Evolutionary conservation across 2,113 vertebrate genomes (phyloP).

Genomic region (Ciconia boyciana): DNA sequence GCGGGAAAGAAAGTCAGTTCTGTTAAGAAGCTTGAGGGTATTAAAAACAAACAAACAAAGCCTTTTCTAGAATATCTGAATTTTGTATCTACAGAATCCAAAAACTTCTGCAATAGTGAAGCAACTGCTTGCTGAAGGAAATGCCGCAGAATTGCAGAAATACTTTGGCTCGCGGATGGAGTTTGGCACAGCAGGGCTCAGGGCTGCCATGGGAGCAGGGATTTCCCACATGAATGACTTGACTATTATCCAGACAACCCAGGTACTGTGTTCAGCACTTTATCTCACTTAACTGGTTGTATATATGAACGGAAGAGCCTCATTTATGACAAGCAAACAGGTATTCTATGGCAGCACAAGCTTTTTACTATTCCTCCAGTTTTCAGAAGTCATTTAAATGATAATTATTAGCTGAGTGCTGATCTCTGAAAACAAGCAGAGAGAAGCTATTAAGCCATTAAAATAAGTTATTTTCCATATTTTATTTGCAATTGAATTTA

Average conservation of each 20-base stretch:
- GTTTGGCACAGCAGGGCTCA: constrained; percentile 94
- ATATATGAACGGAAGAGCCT: neutral
- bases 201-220: constrained; percentile 92
- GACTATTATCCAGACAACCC: constrained; percentile 96
- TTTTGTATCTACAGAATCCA: constrained; percentile 79
- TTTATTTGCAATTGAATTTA: neutral
- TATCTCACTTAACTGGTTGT: neutral
- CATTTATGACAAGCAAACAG: neutral
- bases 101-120: constrained; percentile 82
- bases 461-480: neutral
- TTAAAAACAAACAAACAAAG: neutral
- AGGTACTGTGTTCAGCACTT: constrained; percentile 61
- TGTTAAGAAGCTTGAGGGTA: neutral
- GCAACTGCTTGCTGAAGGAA: constrained; percentile 75
- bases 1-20: neutral
- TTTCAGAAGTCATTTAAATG: neutral
- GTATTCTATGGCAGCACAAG: neutral
- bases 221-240: constrained; percentile 92
- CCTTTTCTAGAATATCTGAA: neutral
- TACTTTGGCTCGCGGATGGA: constrained; percentile 91
- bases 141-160: constrained; percentile 76
- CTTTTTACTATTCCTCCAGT: neutral
- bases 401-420: neutral
- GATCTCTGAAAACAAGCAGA: neutral
- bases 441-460: neutral